These are phyloP conservation scores for Leptodactylus fallax DNA, from an alignment of 2,797 vertebrate genomes.

Conservation along the genomic window DNA sequence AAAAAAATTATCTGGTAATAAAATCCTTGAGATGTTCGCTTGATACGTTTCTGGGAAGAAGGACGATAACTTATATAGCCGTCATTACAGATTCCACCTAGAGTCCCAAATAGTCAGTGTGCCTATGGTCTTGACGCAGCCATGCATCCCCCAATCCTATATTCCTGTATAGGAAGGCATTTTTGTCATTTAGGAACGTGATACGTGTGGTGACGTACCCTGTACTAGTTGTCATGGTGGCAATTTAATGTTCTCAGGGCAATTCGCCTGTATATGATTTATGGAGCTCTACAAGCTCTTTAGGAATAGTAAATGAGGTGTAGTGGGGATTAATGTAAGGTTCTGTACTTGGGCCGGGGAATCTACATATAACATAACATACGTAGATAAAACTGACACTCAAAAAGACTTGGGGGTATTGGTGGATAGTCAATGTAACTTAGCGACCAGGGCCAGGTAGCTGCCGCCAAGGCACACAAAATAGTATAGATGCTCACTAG, in stretches of 20 bases:
- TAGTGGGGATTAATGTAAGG: neutral
- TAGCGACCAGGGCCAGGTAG: neutral
- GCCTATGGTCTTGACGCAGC: too few relatives aligned
- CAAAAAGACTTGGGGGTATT: too few relatives aligned
- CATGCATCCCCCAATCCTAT: neutral
- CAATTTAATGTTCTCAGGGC: neutral
- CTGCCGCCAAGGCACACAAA: neutral
- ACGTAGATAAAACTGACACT: too few relatives aligned
- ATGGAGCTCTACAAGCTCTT: neutral
- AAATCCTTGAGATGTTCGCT: neutral
- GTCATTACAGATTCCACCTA: too few relatives aligned
- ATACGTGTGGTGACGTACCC: neutral
- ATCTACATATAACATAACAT: too few relatives aligned
- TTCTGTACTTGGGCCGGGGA: neutral
- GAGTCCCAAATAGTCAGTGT: too few relatives aligned
- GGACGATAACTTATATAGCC: too few relatives aligned
- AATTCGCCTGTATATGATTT: too few relatives aligned
- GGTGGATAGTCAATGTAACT: too few relatives aligned
- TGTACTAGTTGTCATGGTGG: neutral
- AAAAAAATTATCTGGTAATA: neutral
- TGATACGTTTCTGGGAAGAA: neutral
- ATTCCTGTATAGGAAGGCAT: neutral
- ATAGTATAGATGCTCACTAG: too few relatives aligned
- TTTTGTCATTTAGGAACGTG: neutral
- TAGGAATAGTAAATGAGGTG: neutral